phyloP scores from a whole-genome alignment of 2,113 vertebrate species.

The Kryptolebias marmoratus region DNA sequence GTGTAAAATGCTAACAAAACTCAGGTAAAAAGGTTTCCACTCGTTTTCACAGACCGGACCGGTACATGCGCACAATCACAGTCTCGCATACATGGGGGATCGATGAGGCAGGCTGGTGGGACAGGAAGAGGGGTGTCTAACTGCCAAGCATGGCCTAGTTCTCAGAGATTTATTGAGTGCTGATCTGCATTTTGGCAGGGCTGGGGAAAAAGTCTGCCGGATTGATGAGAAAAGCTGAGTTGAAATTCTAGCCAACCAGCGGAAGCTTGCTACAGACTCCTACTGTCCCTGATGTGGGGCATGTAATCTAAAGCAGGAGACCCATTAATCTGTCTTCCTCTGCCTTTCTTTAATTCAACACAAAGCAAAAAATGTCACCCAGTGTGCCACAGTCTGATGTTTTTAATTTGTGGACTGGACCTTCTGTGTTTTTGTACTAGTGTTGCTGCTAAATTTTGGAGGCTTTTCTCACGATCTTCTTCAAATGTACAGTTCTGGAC shows the following conservation, averaged over 20 bases:
- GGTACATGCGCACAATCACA: conserved; percentile 40
- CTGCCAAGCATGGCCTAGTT: conserved; percentile 73
- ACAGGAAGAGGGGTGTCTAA: conserved; percentile 47
- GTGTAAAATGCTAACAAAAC: conserved; percentile 41
- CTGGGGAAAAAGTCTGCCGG: conserved; percentile 65
- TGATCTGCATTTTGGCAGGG: conserved; percentile 72
- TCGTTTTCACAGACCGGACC: conserved; percentile 12
- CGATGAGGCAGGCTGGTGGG: conserved; percentile 41
- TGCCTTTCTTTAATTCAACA: neutral
- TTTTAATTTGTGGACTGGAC: conserved; percentile 7
- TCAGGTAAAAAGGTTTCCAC: conserved; percentile 1
- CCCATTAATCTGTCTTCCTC: conserved; percentile 32
- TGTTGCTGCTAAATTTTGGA: conserved; percentile 7
- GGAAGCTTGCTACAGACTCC: conserved; percentile 49
- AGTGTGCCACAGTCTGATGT: conserved; percentile 16
- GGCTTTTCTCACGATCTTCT: conserved; percentile 22
- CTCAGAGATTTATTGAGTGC: conserved; percentile 76
- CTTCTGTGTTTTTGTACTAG: conserved; percentile 1
- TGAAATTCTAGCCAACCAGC: conserved; percentile 63
- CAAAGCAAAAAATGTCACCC: conserved; percentile 24
- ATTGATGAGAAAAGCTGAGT: conserved; percentile 74
- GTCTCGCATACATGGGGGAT: conserved; percentile 48
- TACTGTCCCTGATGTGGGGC: conserved; percentile 44
- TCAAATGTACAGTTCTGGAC: neutral
- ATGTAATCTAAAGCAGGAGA: conserved; percentile 46